These are phyloP conservation scores for Alcis repandata DNA, from an alignment of 2,888 invertebrate species.

Conservation along the genomic window DNA sequence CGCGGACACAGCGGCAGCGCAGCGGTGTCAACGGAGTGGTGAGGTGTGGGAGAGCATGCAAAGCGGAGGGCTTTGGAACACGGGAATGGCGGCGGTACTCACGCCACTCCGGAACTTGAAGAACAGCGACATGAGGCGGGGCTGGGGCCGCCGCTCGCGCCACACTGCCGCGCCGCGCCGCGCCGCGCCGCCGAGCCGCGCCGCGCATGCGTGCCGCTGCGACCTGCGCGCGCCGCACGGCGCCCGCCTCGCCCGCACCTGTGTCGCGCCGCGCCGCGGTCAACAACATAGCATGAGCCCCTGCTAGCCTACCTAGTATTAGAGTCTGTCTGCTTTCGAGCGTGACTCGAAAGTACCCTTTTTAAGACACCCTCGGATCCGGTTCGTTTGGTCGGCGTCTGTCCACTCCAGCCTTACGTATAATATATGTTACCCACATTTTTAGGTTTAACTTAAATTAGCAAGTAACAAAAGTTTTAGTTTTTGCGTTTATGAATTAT, in stretches of 20 bases:
- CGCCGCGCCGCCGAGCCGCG: conserved; percentile 35
- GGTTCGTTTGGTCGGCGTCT: no score
- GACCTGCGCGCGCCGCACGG: neutral
- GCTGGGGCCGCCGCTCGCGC: conserved; percentile 60
- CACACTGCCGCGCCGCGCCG: conserved; percentile 58
- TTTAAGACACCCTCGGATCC: no score
- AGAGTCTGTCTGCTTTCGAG: no score
- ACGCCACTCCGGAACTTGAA: conserved; percentile 85
- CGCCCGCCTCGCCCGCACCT: conserved; percentile 56
- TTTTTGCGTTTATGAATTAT: no score
- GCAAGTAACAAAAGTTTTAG: no score
- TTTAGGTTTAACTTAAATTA: no score
- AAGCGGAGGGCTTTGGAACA: neutral
- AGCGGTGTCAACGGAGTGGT: neutral
- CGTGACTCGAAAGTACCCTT: no score
- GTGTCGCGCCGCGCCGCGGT: no score
- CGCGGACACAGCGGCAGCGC: neutral
- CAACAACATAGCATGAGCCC: no score
- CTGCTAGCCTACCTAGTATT: no score
- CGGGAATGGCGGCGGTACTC: conserved; percentile 63
- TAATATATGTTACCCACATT: no score
- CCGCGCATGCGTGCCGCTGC: conserved; percentile 10
- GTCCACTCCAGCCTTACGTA: no score
- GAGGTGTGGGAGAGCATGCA: neutral
- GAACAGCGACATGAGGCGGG: conserved; percentile 80